Evolutionary conservation across 2,113 vertebrate species (phyloP).

Genomic region (Cryptotis parvus): DNA sequence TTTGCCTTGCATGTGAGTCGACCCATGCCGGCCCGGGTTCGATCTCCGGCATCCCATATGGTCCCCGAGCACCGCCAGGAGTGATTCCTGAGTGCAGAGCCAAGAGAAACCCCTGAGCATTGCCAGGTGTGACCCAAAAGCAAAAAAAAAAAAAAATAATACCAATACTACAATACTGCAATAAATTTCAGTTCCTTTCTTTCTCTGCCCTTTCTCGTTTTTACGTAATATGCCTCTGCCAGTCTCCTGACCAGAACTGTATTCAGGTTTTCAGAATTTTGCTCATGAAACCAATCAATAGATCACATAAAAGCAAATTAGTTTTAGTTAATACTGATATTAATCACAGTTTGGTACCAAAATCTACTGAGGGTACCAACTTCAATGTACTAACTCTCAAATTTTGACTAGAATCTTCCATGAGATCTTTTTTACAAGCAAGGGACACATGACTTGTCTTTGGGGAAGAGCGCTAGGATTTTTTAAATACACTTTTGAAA

Average conservation of each 20-base stretch:
- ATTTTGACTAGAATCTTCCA: not conserved
- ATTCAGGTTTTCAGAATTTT: conserved; percentile 32
- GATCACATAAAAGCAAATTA: not conserved
- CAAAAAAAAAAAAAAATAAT: too few species aligned
- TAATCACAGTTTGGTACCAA: conserved; percentile 3
- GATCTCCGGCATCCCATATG: too few species aligned
- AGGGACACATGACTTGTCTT: not conserved
- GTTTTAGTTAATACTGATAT: not conserved
- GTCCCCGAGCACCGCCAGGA: too few species aligned
- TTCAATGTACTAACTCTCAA: not conserved
- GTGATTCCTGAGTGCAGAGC: too few species aligned
- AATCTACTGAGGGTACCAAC: not conserved
- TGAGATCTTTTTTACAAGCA: not conserved
- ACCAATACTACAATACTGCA: not conserved
- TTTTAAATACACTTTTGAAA: conserved; percentile 23
- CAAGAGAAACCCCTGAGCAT: too few species aligned
- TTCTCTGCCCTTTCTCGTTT: not conserved
- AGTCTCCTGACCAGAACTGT: not conserved
- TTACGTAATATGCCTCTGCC: not conserved
- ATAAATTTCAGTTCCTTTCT: not conserved
- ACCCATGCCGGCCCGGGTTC: too few species aligned
- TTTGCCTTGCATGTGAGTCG: too few species aligned
- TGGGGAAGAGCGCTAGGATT: not conserved
- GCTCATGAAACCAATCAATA: not conserved
- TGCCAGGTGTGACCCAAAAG: too few species aligned